Conservation (phyloP, 2,113 vertebrate species). For the Pygoscelis adeliae region DNA sequence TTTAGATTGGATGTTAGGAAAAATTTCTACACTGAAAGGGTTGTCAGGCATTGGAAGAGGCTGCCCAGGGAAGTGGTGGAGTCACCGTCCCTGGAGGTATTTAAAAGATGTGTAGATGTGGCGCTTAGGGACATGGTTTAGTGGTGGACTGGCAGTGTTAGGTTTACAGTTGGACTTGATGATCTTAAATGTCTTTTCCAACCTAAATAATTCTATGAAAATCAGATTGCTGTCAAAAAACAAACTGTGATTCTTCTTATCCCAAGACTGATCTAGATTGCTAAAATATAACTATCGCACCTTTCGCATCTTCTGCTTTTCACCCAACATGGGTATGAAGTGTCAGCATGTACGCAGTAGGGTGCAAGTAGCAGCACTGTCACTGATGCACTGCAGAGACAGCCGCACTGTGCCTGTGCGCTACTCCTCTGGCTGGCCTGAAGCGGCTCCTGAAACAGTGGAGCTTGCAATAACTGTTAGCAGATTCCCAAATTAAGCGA, state of each 20-base stretch:
- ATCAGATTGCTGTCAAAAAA: neutral
- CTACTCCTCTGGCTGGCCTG: neutral
- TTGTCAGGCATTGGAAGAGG: neutral
- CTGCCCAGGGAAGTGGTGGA: neutral
- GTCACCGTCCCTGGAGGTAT: neutral
- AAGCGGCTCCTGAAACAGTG: neutral
- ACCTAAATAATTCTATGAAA: neutral
- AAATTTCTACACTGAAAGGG: neutral
- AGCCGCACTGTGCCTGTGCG: too few relatives aligned
- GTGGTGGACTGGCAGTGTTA: neutral
- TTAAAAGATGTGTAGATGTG: neutral
- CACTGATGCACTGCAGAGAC: neutral
- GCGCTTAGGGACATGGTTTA: neutral
- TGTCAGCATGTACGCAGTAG: rapidly evolving
- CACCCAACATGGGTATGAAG: neutral
- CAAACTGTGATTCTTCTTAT: neutral
- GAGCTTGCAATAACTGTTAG: neutral
- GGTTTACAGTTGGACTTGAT: neutral
- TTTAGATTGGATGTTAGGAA: neutral
- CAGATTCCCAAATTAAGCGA: neutral
- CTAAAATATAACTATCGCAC: neutral
- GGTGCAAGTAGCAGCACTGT: neutral
- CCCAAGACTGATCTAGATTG: neutral
- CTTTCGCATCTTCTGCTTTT: neutral
- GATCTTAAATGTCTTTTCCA: neutral